phyloP scores from a whole-genome alignment of 2,113 vertebrate genomes.

The Rhea americana region DNA sequence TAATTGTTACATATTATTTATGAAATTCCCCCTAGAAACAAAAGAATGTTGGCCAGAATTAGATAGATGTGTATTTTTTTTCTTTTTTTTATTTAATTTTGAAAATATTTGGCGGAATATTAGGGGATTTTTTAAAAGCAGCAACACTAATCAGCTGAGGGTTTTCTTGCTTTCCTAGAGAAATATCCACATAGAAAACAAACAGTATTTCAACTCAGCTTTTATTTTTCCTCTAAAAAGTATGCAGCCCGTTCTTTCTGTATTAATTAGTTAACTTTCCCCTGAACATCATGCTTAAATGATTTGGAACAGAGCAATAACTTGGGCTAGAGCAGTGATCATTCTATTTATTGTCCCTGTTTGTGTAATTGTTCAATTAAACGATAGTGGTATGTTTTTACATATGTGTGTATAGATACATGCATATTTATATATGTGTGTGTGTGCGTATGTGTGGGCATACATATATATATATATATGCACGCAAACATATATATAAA shows the following conservation, averaged over 20 bases:
- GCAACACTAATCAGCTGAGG: not conserved
- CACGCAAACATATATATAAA: no score
- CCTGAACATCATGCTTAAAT: not conserved
- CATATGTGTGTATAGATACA: not conserved
- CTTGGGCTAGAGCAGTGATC: not conserved
- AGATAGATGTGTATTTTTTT: not conserved
- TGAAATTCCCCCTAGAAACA: not conserved
- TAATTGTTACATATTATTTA: not conserved
- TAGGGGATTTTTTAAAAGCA: not conserved
- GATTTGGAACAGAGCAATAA: not conserved
- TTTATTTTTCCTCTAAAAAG: not conserved
- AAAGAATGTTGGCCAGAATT: not conserved
- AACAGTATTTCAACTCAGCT: accelerated
- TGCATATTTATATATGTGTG: not conserved
- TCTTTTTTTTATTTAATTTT: not conserved
- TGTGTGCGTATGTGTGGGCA: no score
- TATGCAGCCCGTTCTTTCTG: not conserved
- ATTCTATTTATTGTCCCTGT: not conserved
- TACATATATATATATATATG: no score
- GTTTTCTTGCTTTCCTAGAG: not conserved
- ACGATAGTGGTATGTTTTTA: not conserved
- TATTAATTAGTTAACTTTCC: not conserved
- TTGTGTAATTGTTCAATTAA: not conserved
- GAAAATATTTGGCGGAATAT: not conserved
- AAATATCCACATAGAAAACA: not conserved